phyloP scores from a whole-genome alignment of 2,888 invertebrate species.

The Rhyacophila evoluta region DNA sequence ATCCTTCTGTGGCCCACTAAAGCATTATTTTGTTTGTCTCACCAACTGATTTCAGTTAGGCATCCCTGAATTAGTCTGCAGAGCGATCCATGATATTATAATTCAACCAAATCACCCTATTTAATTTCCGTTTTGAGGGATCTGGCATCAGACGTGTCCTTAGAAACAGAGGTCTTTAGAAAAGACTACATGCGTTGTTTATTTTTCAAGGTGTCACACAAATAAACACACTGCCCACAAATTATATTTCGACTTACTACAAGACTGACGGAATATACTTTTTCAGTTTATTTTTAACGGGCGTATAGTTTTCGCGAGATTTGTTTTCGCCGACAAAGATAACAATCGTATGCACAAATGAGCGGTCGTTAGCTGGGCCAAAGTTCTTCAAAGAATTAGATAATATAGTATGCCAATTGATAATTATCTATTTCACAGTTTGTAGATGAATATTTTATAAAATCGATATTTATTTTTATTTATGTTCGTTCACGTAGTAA shows the following conservation, averaged over 20 bases:
- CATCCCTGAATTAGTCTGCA: neutral
- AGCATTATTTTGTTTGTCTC: no score
- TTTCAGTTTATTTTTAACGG: conserved; percentile 1
- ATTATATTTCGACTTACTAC: neutral
- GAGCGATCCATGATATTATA: no score
- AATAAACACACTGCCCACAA: neutral
- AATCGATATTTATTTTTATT: neutral
- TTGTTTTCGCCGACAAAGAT: neutral
- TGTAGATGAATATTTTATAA: no score
- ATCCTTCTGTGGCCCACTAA: no score
- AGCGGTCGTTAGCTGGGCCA: neutral
- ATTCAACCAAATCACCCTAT: no score
- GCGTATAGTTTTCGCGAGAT: neutral
- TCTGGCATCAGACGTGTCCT: neutral
- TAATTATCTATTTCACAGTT: no score
- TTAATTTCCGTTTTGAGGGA: no score
- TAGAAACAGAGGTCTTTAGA: neutral
- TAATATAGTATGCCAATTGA: no score
- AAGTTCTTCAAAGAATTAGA: neutral
- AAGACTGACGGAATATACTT: neutral
- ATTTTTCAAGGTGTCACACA: neutral
- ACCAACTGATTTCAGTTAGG: neutral
- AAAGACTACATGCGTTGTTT: neutral
- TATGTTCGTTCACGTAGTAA: neutral
- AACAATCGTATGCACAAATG: neutral